These are phyloP conservation scores for Drosophila athabasca DNA, from an alignment of 1,140 invertebrate genomes.

Conservation along the genomic window DNA sequence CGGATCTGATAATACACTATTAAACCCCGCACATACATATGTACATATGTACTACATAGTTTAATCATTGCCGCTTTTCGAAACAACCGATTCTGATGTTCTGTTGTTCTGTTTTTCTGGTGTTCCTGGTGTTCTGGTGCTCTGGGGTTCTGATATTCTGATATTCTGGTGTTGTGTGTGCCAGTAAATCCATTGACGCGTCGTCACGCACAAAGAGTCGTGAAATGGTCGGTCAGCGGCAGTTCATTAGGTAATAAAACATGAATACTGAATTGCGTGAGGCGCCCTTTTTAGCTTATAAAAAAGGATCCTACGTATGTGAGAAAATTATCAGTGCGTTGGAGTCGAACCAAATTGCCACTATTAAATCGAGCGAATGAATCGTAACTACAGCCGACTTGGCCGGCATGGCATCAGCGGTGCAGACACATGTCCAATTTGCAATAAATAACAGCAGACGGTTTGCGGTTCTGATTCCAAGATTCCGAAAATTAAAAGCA, in stretches of 20 bases:
- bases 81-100: background rate
- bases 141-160: too few species aligned
- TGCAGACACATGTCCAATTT: conserved; percentile 38
- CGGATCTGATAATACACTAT: background rate
- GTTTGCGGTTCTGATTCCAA: conserved; percentile 49
- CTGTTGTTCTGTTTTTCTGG: too few species aligned
- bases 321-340: conserved; percentile 83
- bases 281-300: conserved; percentile 76
- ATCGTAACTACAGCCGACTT: conserved; percentile 54
- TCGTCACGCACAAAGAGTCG: conserved; percentile 51
- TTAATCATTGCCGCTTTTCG: too few species aligned
- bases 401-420: conserved; percentile 10
- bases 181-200: conserved; percentile 46
- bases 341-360: conserved; percentile 80
- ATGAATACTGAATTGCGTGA: conserved; percentile 78
- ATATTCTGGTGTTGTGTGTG: conserved; percentile 23
- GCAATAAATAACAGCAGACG: conserved; percentile 41
- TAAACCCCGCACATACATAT: background rate
- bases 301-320: conserved; percentile 67
- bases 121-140: conserved; percentile 3
- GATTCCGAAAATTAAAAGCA: conserved; percentile 73
- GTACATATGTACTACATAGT: background rate
- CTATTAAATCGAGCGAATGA: conserved; percentile 74
- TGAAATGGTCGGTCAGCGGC: conserved; percentile 43
- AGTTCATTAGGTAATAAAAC: conserved; percentile 76